phyloP scores from a whole-genome alignment of 1,140 invertebrate species.

The Tachypleus tridentatus region DNA sequence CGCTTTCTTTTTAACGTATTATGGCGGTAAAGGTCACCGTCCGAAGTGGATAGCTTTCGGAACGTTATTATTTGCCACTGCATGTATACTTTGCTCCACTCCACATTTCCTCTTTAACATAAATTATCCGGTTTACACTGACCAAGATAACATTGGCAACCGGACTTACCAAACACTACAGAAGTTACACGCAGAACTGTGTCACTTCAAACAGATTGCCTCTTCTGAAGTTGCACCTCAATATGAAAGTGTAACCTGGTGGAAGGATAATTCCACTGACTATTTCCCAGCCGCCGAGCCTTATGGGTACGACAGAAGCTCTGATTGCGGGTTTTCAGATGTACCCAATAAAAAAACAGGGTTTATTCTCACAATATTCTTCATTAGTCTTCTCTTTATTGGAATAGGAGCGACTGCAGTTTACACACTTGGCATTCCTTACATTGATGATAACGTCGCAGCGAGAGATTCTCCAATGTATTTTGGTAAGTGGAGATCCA shows the following conservation, averaged over 20 bases:
- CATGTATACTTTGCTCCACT: slow-evolving; percentile 68
- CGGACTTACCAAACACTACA: no score
- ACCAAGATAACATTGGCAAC: no score
- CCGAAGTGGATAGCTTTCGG: slow-evolving; percentile 93
- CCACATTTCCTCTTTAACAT: slow-evolving; percentile 34
- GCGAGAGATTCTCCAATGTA: slow-evolving; percentile 28
- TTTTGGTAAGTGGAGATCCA: slow-evolving; percentile 20
- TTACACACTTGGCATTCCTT: slow-evolving; percentile 27
- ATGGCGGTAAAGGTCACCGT: slow-evolving; percentile 85
- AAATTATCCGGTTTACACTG: no score
- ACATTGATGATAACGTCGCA: slow-evolving; percentile 32
- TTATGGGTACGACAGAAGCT: not conserved
- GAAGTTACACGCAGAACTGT: no score
- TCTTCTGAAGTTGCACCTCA: not conserved
- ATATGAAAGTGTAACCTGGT: not conserved
- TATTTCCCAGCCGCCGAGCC: not conserved
- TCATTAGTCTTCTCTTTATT: slow-evolving; percentile 20
- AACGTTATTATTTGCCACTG: slow-evolving; percentile 75
- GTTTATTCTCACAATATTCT: slow-evolving; percentile 7
- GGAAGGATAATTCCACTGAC: not conserved
- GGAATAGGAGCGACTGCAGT: slow-evolving; percentile 21
- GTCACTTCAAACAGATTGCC: not conserved
- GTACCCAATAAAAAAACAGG: not conserved
- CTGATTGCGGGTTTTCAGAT: not conserved
- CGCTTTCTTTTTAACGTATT: slow-evolving; percentile 67